Percentiles rank a stretch among this genome's conserved stretches.
Evolutionary conservation across 92 coral and sea anemone genomes (phyloP).

Genomic region (Epizoanthus stellaris): DNA sequence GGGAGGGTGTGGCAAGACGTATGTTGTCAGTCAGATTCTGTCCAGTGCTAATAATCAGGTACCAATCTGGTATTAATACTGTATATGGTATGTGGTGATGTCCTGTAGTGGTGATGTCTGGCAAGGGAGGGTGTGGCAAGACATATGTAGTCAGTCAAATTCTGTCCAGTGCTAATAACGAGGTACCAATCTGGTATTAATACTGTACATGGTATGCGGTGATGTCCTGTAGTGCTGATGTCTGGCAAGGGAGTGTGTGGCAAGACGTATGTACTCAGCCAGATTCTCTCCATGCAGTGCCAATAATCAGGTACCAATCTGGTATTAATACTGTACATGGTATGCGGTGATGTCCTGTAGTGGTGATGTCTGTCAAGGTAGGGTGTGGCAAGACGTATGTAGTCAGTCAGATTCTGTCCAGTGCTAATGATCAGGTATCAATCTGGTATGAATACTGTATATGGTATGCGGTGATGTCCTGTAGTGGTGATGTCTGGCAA

Average conservation of each 20-base stretch:
- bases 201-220: background rate
- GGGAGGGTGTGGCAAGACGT: conserved; percentile 70
- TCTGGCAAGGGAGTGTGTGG: conserved; percentile 72
- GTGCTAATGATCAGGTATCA: background rate
- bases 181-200: background rate
- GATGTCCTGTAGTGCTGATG: conserved; percentile 20
- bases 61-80: background rate
- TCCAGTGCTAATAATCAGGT: conserved; percentile 15
- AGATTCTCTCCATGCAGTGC: conserved; percentile 20
- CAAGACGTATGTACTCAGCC: conserved; percentile 58
- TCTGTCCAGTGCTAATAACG: background rate
- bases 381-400: conserved; percentile 72
- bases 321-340: background rate
- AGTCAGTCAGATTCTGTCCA: conserved; percentile 34
- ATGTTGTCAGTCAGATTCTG: conserved; percentile 53
- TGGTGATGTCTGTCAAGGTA: conserved; percentile 60
- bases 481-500: too few relatives aligned
- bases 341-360: too few relatives aligned
- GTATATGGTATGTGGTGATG: too few relatives aligned
- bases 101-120: conserved; percentile 46
- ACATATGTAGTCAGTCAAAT: conserved; percentile 56
- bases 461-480: too few relatives aligned
- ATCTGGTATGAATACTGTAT: background rate
- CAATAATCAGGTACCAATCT: background rate
- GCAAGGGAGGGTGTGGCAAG: conserved; percentile 70